phyloP scores from a whole-genome alignment of 2,888 invertebrate species.

The Oscheius sp. region DNA sequence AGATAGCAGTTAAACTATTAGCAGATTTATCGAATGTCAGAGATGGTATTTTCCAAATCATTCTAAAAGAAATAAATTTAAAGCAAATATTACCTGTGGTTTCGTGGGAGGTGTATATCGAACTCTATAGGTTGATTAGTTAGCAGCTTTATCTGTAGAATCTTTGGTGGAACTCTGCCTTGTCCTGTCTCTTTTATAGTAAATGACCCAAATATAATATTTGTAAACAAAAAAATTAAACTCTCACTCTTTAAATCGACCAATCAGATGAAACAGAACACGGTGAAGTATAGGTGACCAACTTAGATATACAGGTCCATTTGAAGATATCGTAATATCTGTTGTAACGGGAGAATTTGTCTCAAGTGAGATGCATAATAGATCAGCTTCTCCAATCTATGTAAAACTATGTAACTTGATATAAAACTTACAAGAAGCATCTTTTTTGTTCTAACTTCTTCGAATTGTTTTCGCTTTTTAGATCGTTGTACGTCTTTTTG shows the following conservation, averaged over 20 bases:
- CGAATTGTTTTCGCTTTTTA: conserved; percentile 20
- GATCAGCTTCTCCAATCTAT: conserved; percentile 14
- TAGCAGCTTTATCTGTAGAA: conserved; percentile 23
- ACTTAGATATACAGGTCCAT: conserved; percentile 33
- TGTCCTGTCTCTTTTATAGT: background rate
- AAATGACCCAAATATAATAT: conserved; percentile 16
- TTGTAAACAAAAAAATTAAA: too few species aligned
- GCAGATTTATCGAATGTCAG: conserved; percentile 33
- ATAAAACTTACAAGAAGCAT: conserved; percentile 2
- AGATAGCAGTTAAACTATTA: conserved; percentile 27
- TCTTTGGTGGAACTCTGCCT: conserved; percentile 3
- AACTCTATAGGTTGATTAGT: conserved; percentile 36
- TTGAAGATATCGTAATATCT: conserved; percentile 20
- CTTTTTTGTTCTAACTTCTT: background rate
- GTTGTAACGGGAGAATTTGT: background rate
- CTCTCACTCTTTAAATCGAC: conserved; percentile 23
- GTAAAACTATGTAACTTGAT: background rate
- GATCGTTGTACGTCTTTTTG: conserved; percentile 24
- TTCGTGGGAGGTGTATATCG: conserved; percentile 42
- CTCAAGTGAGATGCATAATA: conserved; percentile 12
- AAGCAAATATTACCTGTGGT: conserved; percentile 34
- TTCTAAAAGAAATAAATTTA: conserved; percentile 30
- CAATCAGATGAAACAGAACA: conserved; percentile 33
- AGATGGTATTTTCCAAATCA: conserved; percentile 38
- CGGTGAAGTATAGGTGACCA: conserved; percentile 55